These are phyloP conservation scores for Ctenopoma multispine DNA, from an alignment of 2,797 vertebrate species.

Conservation along the genomic window DNA sequence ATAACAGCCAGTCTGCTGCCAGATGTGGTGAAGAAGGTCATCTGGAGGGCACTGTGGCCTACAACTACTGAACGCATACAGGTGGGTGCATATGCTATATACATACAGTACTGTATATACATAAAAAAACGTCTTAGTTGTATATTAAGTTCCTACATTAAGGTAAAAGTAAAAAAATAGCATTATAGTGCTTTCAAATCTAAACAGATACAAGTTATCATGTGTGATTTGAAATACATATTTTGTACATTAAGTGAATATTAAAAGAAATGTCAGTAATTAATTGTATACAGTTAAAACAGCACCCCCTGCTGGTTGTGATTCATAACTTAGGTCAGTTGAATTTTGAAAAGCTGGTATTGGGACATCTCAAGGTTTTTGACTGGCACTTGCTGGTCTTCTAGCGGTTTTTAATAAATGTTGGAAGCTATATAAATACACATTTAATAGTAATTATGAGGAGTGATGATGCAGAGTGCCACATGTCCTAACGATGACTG, in stretches of 20 bases:
- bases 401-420: background rate
- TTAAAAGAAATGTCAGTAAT: background rate
- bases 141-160: too few species aligned
- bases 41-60: constrained; percentile 93
- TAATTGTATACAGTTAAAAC: background rate
- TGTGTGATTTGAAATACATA: too few species aligned
- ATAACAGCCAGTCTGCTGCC: constrained; percentile 93
- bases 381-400: too few species aligned
- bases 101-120: background rate
- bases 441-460: background rate
- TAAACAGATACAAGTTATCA: too few species aligned
- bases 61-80: constrained; percentile 93
- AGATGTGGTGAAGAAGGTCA: constrained; percentile 94
- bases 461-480: constrained; percentile 1
- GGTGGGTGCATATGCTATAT: constrained; percentile 76
- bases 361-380: background rate
- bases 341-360: background rate
- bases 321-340: background rate
- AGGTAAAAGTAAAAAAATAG: too few species aligned
- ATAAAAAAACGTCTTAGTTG: background rate
- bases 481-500: constrained; percentile 48
- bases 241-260: background rate
- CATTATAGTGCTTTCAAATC: too few species aligned
- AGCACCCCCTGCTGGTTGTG: background rate
- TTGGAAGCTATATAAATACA: background rate